These are phyloP conservation scores for Polymixis flavicincta DNA, from an alignment of 2,888 invertebrate species.

Conservation along the genomic window DNA sequence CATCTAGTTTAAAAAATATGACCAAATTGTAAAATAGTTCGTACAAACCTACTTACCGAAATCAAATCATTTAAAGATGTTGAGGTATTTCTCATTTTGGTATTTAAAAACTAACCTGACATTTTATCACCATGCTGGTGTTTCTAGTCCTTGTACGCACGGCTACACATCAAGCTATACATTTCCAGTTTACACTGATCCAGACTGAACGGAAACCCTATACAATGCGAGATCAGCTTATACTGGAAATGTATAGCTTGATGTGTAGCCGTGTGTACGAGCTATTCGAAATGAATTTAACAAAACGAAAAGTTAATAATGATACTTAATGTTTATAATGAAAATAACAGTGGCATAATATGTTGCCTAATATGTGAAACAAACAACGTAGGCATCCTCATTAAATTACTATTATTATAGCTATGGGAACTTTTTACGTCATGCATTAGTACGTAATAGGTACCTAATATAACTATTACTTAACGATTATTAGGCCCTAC, in stretches of 20 bases:
- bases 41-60: too few relatives aligned
- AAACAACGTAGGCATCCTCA: neutral
- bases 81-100: neutral
- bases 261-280: too few relatives aligned
- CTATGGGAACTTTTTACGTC: slow-evolving; percentile 31
- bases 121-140: neutral
- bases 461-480: slow-evolving; percentile 8
- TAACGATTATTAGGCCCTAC: slow-evolving; percentile 32
- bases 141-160: neutral
- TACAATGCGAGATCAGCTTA: too few relatives aligned
- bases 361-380: neutral
- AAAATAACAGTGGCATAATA: neutral
- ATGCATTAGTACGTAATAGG: slow-evolving; percentile 18
- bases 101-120: neutral
- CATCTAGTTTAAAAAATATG: too few relatives aligned
- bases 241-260: too few relatives aligned
- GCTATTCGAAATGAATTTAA: too few relatives aligned
- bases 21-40: too few relatives aligned
- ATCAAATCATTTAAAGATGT: too few relatives aligned
- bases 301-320: neutral
- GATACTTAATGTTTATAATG: neutral
- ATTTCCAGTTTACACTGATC: too few relatives aligned
- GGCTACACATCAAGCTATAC: too few relatives aligned
- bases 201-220: too few relatives aligned
- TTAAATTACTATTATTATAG: slow-evolving; percentile 22